Conservation (phyloP, 1,140 invertebrate species). For the Apolygus lucorum region DNA sequence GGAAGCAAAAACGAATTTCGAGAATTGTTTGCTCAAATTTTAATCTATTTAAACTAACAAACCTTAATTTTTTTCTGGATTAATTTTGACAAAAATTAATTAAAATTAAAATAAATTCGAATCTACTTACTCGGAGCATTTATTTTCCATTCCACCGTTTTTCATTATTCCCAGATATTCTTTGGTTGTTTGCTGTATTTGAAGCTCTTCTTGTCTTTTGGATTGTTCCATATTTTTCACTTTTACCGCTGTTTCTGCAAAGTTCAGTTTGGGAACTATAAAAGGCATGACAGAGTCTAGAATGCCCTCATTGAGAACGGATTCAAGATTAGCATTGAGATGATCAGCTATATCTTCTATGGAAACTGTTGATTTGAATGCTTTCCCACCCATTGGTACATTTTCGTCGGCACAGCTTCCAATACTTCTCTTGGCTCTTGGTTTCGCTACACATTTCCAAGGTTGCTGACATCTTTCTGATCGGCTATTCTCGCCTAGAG, state of each 20-base stretch:
- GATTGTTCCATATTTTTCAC: conserved; percentile 22
- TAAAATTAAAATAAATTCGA: no score
- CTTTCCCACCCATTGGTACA: background rate
- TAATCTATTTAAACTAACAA: no score
- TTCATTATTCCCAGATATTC: conserved; percentile 21
- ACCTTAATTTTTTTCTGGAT: no score
- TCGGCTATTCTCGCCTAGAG: background rate
- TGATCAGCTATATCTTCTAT: background rate
- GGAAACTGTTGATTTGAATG: background rate
- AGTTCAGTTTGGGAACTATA: conserved; percentile 44
- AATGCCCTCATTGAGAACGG: conserved; percentile 65
- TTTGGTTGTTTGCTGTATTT: conserved; percentile 17
- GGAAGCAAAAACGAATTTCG: no score
- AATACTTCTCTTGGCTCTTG: background rate
- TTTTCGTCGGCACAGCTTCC: background rate
- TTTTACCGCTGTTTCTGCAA: conserved; percentile 1
- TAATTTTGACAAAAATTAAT: no score
- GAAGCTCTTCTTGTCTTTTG: conserved; percentile 8
- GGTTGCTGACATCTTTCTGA: background rate
- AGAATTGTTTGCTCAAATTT: no score
- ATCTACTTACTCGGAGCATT: conserved; percentile 15
- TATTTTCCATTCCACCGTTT: background rate
- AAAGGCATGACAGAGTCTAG: conserved; percentile 67
- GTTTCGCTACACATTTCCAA: background rate
- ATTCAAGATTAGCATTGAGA: conserved; percentile 41